phyloP scores from a whole-genome alignment of 2,888 invertebrate genomes.

The Heliconius sara region DNA sequence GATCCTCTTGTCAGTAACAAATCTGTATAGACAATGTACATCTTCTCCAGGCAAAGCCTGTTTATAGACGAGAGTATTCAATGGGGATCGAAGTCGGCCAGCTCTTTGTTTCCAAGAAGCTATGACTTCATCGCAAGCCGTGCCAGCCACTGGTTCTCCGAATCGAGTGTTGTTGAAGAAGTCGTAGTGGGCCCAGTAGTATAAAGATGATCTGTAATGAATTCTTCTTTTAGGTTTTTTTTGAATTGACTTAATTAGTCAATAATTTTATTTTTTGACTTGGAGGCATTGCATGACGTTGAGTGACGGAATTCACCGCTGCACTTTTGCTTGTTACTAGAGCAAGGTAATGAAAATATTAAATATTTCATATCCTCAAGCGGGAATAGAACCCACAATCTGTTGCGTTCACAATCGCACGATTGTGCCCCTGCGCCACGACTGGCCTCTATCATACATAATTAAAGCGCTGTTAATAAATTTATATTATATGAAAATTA shows the following conservation, averaged over 20 bases:
- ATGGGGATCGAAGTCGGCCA: conserved; percentile 91
- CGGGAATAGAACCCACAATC: no score
- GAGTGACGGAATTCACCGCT: background rate
- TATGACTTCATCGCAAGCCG: conserved; percentile 94
- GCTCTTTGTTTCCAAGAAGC: conserved; percentile 92
- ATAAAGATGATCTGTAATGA: conserved; percentile 89
- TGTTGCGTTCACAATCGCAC: no score
- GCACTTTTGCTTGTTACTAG: background rate
- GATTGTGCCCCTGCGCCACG: no score
- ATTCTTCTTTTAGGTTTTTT: background rate
- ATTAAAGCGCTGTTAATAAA: background rate
- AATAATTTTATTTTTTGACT: no score
- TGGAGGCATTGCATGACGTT: no score
- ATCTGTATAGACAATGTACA: conserved; percentile 92
- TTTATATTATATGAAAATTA: background rate
- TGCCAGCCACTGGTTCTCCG: conserved; percentile 91
- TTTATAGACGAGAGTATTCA: conserved; percentile 94
- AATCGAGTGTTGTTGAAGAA: conserved; percentile 96
- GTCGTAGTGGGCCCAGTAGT: conserved; percentile 97
- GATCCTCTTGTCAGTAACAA: conserved; percentile 91
- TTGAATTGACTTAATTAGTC: no score
- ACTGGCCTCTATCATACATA: background rate
- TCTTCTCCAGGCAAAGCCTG: conserved; percentile 88
- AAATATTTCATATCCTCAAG: background rate
- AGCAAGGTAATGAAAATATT: background rate